Conservation (phyloP, 2,113 vertebrate species). For the Tautogolabrus adspersus region DNA sequence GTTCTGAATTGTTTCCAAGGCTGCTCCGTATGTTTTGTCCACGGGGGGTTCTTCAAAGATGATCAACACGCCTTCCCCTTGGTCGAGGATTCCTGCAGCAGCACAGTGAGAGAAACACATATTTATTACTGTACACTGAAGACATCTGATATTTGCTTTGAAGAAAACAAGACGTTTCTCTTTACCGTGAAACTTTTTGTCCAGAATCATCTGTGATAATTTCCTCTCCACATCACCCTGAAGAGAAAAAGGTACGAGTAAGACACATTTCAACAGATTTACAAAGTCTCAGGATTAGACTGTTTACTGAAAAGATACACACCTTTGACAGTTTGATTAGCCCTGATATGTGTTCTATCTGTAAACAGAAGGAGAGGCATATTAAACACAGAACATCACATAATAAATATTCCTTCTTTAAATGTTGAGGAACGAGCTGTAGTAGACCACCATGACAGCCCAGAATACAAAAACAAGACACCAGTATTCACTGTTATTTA, state of each 20-base stretch:
- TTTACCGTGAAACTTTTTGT: constrained; percentile 98
- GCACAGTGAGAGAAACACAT: neutral
- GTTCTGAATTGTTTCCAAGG: constrained; percentile 99
- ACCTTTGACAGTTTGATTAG: constrained; percentile 99
- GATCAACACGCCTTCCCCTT: constrained; percentile 98
- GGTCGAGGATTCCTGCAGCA: constrained; percentile 96
- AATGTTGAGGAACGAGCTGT: neutral
- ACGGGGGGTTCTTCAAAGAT: constrained; percentile 98
- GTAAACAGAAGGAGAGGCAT: constrained; percentile 42
- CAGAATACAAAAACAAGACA: too few relatives aligned
- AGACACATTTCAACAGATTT: neutral
- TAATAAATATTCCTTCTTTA: neutral
- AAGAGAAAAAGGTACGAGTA: neutral
- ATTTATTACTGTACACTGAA: neutral
- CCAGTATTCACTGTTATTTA: too few relatives aligned
- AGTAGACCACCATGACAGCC: too few relatives aligned
- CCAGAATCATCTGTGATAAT: constrained; percentile 99
- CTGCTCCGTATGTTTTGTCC: constrained; percentile 98
- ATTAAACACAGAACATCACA: neutral
- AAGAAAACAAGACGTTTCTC: neutral
- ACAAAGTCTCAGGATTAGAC: neutral
- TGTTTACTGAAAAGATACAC: constrained; percentile 35
- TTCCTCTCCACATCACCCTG: constrained; percentile 98
- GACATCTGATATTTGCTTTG: neutral
- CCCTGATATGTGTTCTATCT: constrained; percentile 98